These are phyloP conservation scores for Falco naumanni DNA, from an alignment of 2,797 vertebrate genomes.

Conservation along the genomic window DNA sequence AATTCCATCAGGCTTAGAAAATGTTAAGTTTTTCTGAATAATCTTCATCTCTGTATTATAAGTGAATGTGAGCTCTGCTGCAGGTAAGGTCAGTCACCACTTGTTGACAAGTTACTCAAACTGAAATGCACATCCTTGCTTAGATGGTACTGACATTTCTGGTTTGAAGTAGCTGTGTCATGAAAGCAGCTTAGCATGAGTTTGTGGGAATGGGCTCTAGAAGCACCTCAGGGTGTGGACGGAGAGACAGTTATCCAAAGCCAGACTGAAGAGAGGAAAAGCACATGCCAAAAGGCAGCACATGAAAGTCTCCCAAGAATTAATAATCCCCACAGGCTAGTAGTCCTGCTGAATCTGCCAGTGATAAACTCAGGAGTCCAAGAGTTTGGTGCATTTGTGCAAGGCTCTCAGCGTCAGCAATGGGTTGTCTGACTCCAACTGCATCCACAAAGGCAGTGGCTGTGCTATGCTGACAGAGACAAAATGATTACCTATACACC, in stretches of 20 bases:
- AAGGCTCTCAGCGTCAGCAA: neutral
- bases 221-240: neutral
- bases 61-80: neutral
- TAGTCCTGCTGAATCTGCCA: neutral
- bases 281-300: neutral
- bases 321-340: neutral
- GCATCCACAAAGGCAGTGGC: neutral
- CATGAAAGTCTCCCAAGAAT: neutral
- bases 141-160: neutral
- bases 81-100: neutral
- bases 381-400: neutral
- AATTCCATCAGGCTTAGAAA: neutral
- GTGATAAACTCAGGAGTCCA: neutral
- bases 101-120: neutral
- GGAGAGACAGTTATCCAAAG: neutral
- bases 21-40: neutral
- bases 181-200: neutral
- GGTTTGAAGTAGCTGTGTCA: neutral
- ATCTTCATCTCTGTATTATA: neutral
- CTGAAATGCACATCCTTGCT: neutral
- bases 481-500: neutral
- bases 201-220: neutral
- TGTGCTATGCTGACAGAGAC: neutral
- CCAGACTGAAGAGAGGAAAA: neutral
- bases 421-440: neutral